Evolutionary conservation across 2,888 invertebrate genomes (phyloP).

Genomic region (Stenolophus ochropezus): DNA sequence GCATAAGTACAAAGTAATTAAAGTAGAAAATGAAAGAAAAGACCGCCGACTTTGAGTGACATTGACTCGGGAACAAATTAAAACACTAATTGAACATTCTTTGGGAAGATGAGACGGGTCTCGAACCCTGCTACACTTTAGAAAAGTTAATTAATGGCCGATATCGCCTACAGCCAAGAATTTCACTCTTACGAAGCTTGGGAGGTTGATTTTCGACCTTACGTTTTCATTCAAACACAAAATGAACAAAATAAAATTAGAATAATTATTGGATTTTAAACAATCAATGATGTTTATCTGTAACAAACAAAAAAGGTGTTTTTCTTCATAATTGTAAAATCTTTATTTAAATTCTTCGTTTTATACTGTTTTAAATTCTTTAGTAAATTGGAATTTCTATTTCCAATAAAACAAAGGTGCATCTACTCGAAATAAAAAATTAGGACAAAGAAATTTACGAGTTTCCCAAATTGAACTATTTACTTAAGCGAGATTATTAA

Average conservation of each 20-base stretch:
- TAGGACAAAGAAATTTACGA: conserved; percentile 39
- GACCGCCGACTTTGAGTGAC: conserved; percentile 34
- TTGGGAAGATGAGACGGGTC: conserved; percentile 33
- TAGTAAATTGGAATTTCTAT: background rate
- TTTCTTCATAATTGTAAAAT: background rate
- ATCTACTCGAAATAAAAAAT: conserved; percentile 2
- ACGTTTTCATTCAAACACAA: background rate
- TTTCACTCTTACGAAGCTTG: background rate
- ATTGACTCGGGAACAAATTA: conserved; percentile 52
- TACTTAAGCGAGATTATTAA: conserved; percentile 55
- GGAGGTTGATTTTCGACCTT: background rate
- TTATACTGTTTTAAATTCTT: background rate
- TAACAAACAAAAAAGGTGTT: too few species aligned
- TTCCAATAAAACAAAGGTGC: background rate
- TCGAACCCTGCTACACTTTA: conserved; percentile 15
- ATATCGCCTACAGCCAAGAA: background rate
- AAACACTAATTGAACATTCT: conserved; percentile 59
- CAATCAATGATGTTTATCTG: too few species aligned
- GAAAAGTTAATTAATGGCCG: conserved; percentile 56
- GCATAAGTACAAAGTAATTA: conserved; percentile 38
- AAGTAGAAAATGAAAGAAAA: conserved; percentile 40
- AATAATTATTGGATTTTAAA: too few species aligned
- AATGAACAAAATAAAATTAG: too few species aligned
- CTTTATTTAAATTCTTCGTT: background rate
- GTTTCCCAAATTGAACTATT: conserved; percentile 52